A percentile compares a stretch with the other conserved stretches of the same genome.
Evolutionary conservation across 64 coral and sea anemone genomes (phyloP).

Genomic region (Pachyseris speciosa): DNA sequence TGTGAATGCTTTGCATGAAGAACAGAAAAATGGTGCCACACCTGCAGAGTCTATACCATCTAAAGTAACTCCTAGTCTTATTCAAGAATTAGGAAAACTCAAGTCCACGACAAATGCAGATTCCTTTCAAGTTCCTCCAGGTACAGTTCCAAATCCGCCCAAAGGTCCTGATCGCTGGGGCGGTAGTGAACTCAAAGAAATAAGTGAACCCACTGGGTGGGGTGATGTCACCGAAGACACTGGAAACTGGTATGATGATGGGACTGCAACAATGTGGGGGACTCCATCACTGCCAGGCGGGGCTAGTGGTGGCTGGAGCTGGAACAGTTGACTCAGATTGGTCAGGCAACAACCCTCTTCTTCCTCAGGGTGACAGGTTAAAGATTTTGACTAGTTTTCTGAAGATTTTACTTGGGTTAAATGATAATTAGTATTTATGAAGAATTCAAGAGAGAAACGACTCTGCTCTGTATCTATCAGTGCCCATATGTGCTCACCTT

Average conservation of each 20-base stretch:
- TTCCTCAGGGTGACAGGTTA: not conserved
- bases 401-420: too few relatives aligned
- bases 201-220: conserved; percentile 69
- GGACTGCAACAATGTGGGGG: conserved; percentile 49
- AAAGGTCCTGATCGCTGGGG: conserved; percentile 85
- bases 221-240: conserved; percentile 31
- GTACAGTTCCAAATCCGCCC: conserved; percentile 73
- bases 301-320: conserved; percentile 50
- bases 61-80: conserved; percentile 74
- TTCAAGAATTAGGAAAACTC: conserved; percentile 82
- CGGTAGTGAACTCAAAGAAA: conserved; percentile 50
- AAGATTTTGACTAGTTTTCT: too few relatives aligned
- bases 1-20: conserved; percentile 71
- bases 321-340: conserved; percentile 16
- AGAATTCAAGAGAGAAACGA: too few relatives aligned
- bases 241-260: conserved; percentile 83
- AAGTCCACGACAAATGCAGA: conserved; percentile 92
- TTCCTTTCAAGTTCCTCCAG: conserved; percentile 24
- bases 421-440: too few relatives aligned
- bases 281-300: not conserved
- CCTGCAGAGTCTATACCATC: not conserved
- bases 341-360: not conserved
- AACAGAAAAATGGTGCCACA: conserved; percentile 19
- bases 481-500: too few relatives aligned
- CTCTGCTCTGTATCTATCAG: too few relatives aligned